Percentiles rank a stretch among this genome's conserved stretches.
phyloP scores from a whole-genome alignment of 2,888 invertebrate species.

The Caenorhabditis afra region DNA sequence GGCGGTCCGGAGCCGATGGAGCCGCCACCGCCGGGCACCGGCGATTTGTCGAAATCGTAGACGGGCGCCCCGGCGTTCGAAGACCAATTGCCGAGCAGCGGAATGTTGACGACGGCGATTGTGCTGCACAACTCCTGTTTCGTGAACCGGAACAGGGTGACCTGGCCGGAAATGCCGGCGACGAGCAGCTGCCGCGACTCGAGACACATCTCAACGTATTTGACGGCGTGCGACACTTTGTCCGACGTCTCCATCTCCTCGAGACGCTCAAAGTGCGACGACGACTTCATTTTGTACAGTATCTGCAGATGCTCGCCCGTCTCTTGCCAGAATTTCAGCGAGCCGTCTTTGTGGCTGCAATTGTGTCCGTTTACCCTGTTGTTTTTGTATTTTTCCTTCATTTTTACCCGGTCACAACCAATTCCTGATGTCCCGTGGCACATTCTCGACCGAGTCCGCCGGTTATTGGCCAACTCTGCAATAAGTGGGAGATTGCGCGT shows the following conservation, averaged over 20 bases:
- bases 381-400: neutral
- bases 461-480: constrained; percentile 92
- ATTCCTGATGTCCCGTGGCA: constrained; percentile 96
- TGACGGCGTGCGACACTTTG: constrained; percentile 75
- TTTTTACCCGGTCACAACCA: constrained; percentile 89
- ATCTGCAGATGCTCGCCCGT: constrained; percentile 88
- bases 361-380: neutral
- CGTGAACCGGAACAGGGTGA: constrained; percentile 95
- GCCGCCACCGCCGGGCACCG: constrained; percentile 25
- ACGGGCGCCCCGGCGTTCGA: too few species aligned
- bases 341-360: constrained; percentile 87
- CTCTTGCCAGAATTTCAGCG: constrained; percentile 99
- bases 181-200: constrained; percentile 92
- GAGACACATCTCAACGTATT: constrained; percentile 85
- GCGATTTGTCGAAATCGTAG: constrained; percentile 45
- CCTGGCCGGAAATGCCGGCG: constrained; percentile 93
- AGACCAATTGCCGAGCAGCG: constrained; percentile 44
- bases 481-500: constrained; percentile 14
- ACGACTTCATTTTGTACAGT: constrained; percentile 84
- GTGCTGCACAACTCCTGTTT: constrained; percentile 88
- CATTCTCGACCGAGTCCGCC: constrained; percentile 97
- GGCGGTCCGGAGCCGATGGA: constrained; percentile 13
- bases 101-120: constrained; percentile 85
- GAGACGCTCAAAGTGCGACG: constrained; percentile 85
- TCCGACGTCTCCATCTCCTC: constrained; percentile 66